Evolutionary conservation across 2,797 vertebrate genomes (phyloP), one percentile per base, ranked within the genome.

Genomic region (Harpagifer antarcticus): DNA sequence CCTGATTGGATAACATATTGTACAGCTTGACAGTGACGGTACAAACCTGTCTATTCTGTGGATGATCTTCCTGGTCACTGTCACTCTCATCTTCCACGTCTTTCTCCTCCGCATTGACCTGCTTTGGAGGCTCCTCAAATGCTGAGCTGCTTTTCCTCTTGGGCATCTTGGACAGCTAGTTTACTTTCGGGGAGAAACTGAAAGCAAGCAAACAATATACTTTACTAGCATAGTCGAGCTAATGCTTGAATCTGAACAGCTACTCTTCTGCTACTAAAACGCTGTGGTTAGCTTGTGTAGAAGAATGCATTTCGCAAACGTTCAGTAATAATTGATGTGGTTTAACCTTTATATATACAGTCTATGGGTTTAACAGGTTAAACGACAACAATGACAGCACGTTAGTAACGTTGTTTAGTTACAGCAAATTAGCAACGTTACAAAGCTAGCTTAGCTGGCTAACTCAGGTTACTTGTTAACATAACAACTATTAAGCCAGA

Each of bases 141-240:
- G 23, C 23, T 27, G 23, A 27, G 23, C 23, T 76, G 70, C 79
- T 88, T 56, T 89, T 93, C 44, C 94, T 89, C 70, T 95, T 95
- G 1, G 94, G 93, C 95, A 96, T 96, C 15, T 73, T 72, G n/a
- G 31, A 2, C 4, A 14, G 3, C 5, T 17, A 17, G 33, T 11
- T 33, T 5, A 33, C 52, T 40, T 49, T 0, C 0, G 0, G 2
- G 2, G 9, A 0, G 8, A 64, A 37, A 71, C 49, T 64, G 58
- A 83, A 85, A 81, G 42, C 2, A 16, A 72, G 15, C 9, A 13
- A 17, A 58, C 12, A 42, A 3, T 17, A 1, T 5, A 1, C 1
- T 13, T 23, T 17, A 33, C 37, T 49, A 68, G 56, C 52, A 15
- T 3, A 10, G 9, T 5, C 23, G 13, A 23, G 14, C 7, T 40